Percentiles rank a stretch among this genome's conserved stretches.
Conservation (phyloP, 1,140 invertebrate species). For the Dendrolimus kikuchii region DNA sequence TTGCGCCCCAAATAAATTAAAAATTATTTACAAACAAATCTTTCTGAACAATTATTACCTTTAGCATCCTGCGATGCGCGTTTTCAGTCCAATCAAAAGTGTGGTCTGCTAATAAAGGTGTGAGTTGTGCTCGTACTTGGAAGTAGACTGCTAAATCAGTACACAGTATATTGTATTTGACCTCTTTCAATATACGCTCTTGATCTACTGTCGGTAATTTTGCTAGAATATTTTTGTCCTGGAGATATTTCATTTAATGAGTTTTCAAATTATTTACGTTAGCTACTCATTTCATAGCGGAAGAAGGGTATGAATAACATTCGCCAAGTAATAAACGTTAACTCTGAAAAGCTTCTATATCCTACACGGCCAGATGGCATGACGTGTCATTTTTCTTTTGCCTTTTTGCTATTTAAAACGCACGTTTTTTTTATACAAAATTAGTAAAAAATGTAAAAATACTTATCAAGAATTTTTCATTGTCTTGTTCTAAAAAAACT, state of each 20-base stretch:
- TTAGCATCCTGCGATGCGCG: constrained; percentile 60
- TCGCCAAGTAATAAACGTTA: no score
- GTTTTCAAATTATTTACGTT: not conserved
- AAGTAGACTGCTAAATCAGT: constrained; percentile 74
- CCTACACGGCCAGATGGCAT: no score
- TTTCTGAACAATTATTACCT: constrained; percentile 28
- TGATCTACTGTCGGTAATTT: constrained; percentile 34
- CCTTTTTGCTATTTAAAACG: no score
- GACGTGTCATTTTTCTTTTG: no score
- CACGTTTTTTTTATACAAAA: no score
- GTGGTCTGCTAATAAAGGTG: constrained; percentile 52
- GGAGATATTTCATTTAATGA: constrained; percentile 1
- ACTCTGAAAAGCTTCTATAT: no score
- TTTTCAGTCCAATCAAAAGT: constrained; percentile 57
- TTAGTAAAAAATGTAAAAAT: no score
- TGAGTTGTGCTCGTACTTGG: constrained; percentile 58
- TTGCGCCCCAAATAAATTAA: not conserved
- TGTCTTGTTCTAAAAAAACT: no score
- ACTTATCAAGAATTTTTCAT: no score
- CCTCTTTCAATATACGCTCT: constrained; percentile 51
- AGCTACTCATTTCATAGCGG: no score
- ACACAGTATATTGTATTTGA: constrained; percentile 71
- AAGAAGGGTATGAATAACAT: no score
- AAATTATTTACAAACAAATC: constrained; percentile 1
- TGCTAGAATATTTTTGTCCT: constrained; percentile 51